phyloP scores from a whole-genome alignment of 2,888 invertebrate species.

The Tyria jacobaeae region DNA sequence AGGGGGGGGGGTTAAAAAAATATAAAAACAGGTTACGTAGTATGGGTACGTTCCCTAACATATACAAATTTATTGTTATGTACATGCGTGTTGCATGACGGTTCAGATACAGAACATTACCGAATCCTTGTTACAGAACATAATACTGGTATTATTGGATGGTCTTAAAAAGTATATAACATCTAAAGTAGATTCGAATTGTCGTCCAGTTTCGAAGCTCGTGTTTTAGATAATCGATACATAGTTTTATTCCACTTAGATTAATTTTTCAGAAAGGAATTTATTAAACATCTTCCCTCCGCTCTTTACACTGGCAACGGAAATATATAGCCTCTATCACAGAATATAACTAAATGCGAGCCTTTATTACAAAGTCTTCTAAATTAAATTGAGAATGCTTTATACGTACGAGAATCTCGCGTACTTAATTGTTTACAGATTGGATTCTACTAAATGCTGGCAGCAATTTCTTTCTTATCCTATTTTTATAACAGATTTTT shows the following conservation, averaged over 20 bases:
- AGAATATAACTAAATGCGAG: slow-evolving; percentile 2
- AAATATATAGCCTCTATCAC: slow-evolving; percentile 2
- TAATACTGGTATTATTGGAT: neutral
- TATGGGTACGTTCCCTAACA: no score
- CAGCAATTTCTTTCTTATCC: neutral
- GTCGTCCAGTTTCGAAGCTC: neutral
- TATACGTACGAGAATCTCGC: slow-evolving; percentile 5
- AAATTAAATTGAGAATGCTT: slow-evolving; percentile 9
- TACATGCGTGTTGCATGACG: no score
- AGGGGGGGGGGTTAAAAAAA: no score
- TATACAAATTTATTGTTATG: neutral
- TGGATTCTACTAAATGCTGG: neutral
- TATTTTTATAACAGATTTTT: neutral
- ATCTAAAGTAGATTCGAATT: neutral
- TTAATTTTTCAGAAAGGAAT: neutral
- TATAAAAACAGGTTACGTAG: no score
- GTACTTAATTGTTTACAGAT: neutral
- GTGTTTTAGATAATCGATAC: neutral
- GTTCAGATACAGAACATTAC: no score
- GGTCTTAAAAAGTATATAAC: neutral
- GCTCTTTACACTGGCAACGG: neutral
- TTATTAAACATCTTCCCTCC: neutral
- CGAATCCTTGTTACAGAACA: neutral
- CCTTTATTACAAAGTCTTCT: slow-evolving; percentile 13
- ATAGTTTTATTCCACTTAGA: neutral